A percentile compares a stretch with the other conserved stretches of the same genome.
phyloP scores from a whole-genome alignment of 2,888 invertebrate genomes.

The Mythimna pallens region DNA sequence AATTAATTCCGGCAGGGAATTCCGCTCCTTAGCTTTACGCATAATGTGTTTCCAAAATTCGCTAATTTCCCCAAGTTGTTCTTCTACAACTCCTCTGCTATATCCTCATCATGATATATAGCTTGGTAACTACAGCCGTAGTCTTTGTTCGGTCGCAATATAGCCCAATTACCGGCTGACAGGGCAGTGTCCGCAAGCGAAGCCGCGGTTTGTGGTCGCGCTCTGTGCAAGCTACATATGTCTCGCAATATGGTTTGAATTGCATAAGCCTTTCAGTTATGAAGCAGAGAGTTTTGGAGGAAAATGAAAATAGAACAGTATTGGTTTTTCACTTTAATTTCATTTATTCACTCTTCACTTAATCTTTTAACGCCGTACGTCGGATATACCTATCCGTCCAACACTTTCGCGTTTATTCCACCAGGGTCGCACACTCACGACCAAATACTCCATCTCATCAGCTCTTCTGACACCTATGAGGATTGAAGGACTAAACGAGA shows the following conservation, averaged over 20 bases:
- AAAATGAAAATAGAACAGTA: background rate
- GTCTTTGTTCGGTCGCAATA: conserved; percentile 58
- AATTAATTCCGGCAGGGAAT: too few relatives aligned
- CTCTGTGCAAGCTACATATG: conserved; percentile 38
- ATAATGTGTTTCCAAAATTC: background rate
- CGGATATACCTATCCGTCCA: too few relatives aligned
- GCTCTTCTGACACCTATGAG: too few relatives aligned
- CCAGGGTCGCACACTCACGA: too few relatives aligned
- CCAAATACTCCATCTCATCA: too few relatives aligned
- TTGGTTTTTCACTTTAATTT: too few relatives aligned
- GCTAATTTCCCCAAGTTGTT: background rate
- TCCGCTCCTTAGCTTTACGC: too few relatives aligned
- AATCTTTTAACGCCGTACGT: too few relatives aligned
- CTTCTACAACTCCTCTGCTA: conserved; percentile 17
- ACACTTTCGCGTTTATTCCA: too few relatives aligned
- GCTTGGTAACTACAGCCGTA: conserved; percentile 24
- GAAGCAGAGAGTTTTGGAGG: background rate
- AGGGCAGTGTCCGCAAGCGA: conserved; percentile 56
- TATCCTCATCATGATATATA: conserved; percentile 33
- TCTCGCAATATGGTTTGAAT: conserved; percentile 42
- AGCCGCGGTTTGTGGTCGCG: conserved; percentile 62
- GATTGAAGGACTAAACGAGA: too few relatives aligned
- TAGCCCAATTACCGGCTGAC: conserved; percentile 66
- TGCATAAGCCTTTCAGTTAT: conserved; percentile 10
- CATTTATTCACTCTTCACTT: too few relatives aligned